A percentile compares a stretch with the other conserved stretches of the same genome.
Conservation (phyloP, 1,140 invertebrate genomes). For the Atta texana region DNA sequence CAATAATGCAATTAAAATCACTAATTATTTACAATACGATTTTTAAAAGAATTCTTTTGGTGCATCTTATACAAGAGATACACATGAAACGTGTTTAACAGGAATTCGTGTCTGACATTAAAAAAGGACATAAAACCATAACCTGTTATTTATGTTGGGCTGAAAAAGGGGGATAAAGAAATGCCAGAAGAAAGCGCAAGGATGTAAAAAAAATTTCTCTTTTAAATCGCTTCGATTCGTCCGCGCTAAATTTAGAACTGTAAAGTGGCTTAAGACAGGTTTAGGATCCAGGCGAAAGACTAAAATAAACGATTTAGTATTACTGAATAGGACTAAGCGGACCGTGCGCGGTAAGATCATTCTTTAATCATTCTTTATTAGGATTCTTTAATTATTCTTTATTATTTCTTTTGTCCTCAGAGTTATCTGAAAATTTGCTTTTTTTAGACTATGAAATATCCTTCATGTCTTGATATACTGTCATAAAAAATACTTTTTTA, state of each 20-base stretch:
- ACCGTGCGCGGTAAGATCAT: constrained; percentile 1
- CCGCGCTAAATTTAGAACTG: constrained; percentile 75
- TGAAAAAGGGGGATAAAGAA: constrained; percentile 59
- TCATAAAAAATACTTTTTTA: not conserved
- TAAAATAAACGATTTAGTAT: constrained; percentile 17
- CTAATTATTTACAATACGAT: not conserved
- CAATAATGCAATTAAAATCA: not conserved
- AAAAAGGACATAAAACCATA: constrained; percentile 76
- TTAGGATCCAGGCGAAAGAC: constrained; percentile 47
- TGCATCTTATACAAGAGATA: not conserved
- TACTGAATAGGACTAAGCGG: constrained; percentile 4
- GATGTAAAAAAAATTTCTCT: constrained; percentile 59
- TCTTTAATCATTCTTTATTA: constrained; percentile 16
- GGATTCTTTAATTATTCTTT: constrained; percentile 13
- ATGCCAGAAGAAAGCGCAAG: constrained; percentile 6
- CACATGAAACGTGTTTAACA: constrained; percentile 16
- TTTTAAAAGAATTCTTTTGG: constrained; percentile 25
- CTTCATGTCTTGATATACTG: not conserved
- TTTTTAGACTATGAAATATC: not conserved
- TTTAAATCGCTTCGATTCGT: constrained; percentile 71
- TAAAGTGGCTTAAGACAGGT: constrained; percentile 51
- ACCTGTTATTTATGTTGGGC: constrained; percentile 74
- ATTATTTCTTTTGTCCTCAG: not conserved
- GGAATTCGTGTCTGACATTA: constrained; percentile 47
- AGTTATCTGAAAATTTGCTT: not conserved